phyloP scores from a whole-genome alignment of 2,797 vertebrate species.

The Melanogrammus aeglefinus region DNA sequence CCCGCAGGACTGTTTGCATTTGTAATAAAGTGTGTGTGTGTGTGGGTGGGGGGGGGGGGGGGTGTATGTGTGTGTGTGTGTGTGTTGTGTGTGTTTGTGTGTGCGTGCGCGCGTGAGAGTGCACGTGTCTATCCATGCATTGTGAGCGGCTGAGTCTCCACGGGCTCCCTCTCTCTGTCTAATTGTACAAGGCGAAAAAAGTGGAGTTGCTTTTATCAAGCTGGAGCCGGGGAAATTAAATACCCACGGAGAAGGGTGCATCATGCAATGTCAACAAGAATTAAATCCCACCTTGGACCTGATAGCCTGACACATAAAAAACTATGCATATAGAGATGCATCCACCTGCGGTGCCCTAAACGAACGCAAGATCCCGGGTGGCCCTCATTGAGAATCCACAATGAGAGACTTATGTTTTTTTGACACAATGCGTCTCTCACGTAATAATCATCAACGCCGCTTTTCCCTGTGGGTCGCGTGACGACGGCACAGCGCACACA shows the following conservation, averaged over 20 bases:
- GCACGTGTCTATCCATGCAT: constrained; percentile 16
- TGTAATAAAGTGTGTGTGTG: too few species aligned
- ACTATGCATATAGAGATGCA: constrained; percentile 18
- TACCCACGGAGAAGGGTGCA: constrained; percentile 40
- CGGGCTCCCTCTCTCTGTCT: constrained; percentile 24
- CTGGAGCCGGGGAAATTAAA: constrained; percentile 54
- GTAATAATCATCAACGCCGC: too few species aligned
- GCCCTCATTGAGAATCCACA: constrained; percentile 27
- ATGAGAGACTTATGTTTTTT: constrained; percentile 24
- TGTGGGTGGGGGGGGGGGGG: too few species aligned
- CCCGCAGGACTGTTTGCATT: too few species aligned
- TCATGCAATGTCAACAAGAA: constrained; percentile 53
- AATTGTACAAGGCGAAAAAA: constrained; percentile 39
- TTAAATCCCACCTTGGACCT: constrained; percentile 48
- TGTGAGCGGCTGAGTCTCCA: constrained; percentile 20
- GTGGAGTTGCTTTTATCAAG: constrained; percentile 51
- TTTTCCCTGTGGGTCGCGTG: too few species aligned
- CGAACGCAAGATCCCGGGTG: constrained; percentile 32
- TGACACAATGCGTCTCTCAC: too few species aligned
- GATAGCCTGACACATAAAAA: constrained; percentile 34
- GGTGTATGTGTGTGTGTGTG: neutral
- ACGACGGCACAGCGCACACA: too few species aligned
- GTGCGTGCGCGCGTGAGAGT: constrained; percentile 18
- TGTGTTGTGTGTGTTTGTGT: constrained; percentile 27
- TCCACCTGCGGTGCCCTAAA: constrained; percentile 35